Percentiles rank a stretch among this genome's conserved stretches.
Evolutionary conservation across 2,113 vertebrate species (phyloP).

Genomic region (Kryptolebias marmoratus): DNA sequence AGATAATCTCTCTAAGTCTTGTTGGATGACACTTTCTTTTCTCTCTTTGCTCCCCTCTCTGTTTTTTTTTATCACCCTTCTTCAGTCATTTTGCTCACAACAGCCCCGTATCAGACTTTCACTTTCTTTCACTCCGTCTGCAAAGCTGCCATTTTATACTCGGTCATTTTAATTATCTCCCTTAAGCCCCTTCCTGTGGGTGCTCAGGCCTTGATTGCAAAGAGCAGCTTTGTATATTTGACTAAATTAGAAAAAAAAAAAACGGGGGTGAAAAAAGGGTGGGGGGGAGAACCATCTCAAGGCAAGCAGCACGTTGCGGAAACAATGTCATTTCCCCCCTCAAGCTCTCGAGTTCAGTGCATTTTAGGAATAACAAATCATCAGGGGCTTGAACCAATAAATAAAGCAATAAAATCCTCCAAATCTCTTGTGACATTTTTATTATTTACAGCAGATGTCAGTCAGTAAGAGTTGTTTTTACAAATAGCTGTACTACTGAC

Average conservation of each 20-base stretch:
- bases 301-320: slow-evolving; percentile 36
- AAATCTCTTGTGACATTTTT: slow-evolving; percentile 7
- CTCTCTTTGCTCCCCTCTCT: slow-evolving; percentile 2
- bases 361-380: slow-evolving; percentile 55
- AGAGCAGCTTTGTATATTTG: slow-evolving; percentile 73
- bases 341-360: slow-evolving; percentile 29
- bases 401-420: slow-evolving; percentile 22
- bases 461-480: not conserved
- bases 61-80: slow-evolving; percentile 23
- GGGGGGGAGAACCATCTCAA: slow-evolving; percentile 22
- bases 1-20: slow-evolving; percentile 34
- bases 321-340: slow-evolving; percentile 29
- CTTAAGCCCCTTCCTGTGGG: slow-evolving; percentile 61
- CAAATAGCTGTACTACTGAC: not conserved
- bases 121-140: slow-evolving; percentile 56
- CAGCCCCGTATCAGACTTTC: slow-evolving; percentile 42
- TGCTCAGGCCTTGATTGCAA: slow-evolving; percentile 74
- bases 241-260: slow-evolving; percentile 70
- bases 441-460: slow-evolving; percentile 5
- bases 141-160: slow-evolving; percentile 54
- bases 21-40: slow-evolving; percentile 21
- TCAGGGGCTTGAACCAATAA: slow-evolving; percentile 23
- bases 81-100: slow-evolving; percentile 31
- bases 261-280: not conserved
- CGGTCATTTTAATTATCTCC: slow-evolving; percentile 70